A percentile compares a stretch with the other conserved stretches of the same genome.
phyloP scores from a whole-genome alignment of 2,797 vertebrate genomes.

The Periparus ater region DNA sequence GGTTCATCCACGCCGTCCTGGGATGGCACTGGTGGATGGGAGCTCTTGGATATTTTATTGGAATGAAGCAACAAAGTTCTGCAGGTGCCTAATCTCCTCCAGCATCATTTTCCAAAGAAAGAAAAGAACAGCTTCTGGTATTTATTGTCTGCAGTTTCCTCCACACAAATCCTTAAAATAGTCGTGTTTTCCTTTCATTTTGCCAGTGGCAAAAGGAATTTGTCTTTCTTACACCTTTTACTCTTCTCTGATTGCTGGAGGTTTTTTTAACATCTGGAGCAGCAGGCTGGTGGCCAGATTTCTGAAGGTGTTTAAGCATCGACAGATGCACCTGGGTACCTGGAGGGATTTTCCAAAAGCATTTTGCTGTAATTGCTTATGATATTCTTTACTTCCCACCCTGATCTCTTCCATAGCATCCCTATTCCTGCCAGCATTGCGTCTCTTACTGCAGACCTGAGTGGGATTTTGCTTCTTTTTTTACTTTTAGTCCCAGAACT shows the following conservation, averaged over 20 bases:
- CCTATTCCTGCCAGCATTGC: background rate
- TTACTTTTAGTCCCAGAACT: background rate
- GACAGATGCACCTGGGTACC: conserved; percentile 50
- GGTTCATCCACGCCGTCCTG: background rate
- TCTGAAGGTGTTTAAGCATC: conserved; percentile 46
- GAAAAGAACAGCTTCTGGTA: background rate
- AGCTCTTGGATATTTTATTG: background rate
- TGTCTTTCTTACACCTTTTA: background rate
- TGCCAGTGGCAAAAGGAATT: background rate
- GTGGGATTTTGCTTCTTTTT: background rate
- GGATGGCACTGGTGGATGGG: background rate
- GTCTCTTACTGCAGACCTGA: background rate
- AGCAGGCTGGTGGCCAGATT: conserved; percentile 46
- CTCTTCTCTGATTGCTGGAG: background rate
- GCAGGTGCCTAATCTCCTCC: background rate
- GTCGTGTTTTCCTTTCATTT: background rate
- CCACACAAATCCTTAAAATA: background rate
- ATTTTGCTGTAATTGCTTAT: conserved; percentile 51
- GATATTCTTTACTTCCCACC: conserved; percentile 18
- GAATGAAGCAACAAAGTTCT: background rate
- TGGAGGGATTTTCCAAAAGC: conserved; percentile 48
- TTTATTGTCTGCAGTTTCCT: background rate
- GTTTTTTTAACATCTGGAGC: conserved; percentile 21
- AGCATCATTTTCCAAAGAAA: background rate
- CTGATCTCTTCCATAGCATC: background rate